phyloP scores from a whole-genome alignment of 2,113 vertebrate genomes.

The Meleagris gallopavo region DNA sequence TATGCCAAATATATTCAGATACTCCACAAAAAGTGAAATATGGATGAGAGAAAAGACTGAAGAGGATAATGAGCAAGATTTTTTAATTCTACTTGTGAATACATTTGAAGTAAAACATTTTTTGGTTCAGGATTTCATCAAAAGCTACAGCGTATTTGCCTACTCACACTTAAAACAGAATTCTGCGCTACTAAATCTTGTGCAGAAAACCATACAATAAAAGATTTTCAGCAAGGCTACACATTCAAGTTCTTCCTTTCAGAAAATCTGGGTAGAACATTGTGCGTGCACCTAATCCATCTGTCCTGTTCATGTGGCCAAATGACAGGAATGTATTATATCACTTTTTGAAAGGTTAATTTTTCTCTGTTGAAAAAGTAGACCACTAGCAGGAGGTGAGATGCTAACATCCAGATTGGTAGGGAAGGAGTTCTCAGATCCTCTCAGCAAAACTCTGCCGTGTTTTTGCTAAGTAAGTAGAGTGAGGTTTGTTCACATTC shows the following conservation, averaged over 20 bases:
- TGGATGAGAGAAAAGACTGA: background rate
- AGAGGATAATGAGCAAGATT: background rate
- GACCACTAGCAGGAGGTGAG: background rate
- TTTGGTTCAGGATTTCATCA: slow-evolving; percentile 22
- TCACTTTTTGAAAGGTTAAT: background rate
- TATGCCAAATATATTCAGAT: background rate
- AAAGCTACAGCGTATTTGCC: slow-evolving; percentile 12
- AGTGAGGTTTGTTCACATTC: background rate
- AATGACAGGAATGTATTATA: background rate
- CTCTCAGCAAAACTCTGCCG: background rate
- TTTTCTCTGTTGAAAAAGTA: background rate
- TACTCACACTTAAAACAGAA: slow-evolving; percentile 15
- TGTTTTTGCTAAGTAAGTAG: background rate
- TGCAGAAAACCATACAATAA: background rate
- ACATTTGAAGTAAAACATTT: slow-evolving; percentile 3
- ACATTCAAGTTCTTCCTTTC: background rate
- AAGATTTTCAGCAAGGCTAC: background rate
- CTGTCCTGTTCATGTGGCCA: background rate
- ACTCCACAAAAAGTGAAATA: background rate
- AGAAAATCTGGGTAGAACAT: background rate
- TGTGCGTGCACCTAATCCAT: background rate
- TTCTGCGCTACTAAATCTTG: background rate
- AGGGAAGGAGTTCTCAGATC: background rate
- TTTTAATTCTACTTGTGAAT: background rate
- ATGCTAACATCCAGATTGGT: background rate